Base-by-base conservation (phyloP, 2,888 invertebrate species). In the Drosophila incognita region DNA sequence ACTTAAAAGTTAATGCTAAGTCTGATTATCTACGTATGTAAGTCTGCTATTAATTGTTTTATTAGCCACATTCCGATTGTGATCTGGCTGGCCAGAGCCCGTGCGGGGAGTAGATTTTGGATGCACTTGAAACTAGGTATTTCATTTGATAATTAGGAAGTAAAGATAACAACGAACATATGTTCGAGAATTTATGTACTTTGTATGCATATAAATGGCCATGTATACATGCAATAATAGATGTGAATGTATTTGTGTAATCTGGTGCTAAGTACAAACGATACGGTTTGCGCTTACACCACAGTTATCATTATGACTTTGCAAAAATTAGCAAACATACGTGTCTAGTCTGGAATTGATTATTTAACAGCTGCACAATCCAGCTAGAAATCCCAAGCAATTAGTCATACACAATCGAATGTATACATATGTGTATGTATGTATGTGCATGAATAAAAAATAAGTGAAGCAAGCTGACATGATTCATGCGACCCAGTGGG, bases 221-320 rank as follows among this genome's bases (percentile, higher is more conserved):
- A 35, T 54, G 24, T 18, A 11, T 38, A 13, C 11, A 36, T 18
- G n/a, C 7, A 46, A 46, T 46, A 46, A 7, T 15, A 24, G 8
- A 46, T 24, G 2, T 35, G 24, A 18, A 27, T 52, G 38, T 35
- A 36, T 29, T 24, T 69, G 46, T 56, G 46, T 21, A 40, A 36
- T 69, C 36, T 46, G 7, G 33, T 46, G 21, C 21, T 33, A 24
- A 46, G 60, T 52, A 5, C 57, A 53, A 31, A 38, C 35, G 35
- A 2, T 24, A 27, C 11, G 18, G 27, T 7, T 36, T 24, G 4
- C 13, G 54, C 46, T 36, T 46, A 33, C 48, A 36, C 31, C 13
- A 33, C 54, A 38, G n/a, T 54, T 53, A 31, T 74, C 54, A 74
- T 42, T 18, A 29, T 59, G 63, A 68, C 56, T 27, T 48, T 48